Conservation (phyloP, 2,797 vertebrate genomes). For the Chaetophractus vellerosus region DNA sequence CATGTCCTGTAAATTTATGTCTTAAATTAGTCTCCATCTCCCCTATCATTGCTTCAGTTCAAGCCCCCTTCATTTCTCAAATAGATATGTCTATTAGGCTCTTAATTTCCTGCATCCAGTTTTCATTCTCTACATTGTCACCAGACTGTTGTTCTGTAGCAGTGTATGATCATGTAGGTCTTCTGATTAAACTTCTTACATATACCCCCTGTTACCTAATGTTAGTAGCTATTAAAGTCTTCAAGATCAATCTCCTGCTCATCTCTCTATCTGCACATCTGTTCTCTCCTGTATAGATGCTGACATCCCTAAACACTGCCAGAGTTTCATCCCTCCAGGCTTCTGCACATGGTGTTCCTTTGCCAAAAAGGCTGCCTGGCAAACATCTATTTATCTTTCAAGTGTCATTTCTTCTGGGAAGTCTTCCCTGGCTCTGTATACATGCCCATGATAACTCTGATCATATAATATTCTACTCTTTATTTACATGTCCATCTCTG, state of each 20-base stretch:
- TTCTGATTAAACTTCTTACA: background rate
- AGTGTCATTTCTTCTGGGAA: background rate
- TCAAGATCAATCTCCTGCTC: background rate
- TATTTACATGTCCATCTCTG: background rate
- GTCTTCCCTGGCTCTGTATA: background rate
- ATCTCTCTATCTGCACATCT: background rate
- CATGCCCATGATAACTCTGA: background rate
- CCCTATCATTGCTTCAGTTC: background rate
- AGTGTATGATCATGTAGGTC: background rate
- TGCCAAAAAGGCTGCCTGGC: background rate
- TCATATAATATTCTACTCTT: background rate
- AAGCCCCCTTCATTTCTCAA: background rate
- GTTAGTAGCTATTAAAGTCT: background rate
- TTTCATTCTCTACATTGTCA: background rate
- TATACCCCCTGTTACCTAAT: background rate
- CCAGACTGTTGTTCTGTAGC: background rate
- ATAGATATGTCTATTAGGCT: background rate
- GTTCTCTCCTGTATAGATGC: background rate
- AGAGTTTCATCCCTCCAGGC: background rate
- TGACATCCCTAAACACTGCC: background rate
- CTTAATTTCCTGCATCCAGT: background rate
- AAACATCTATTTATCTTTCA: background rate
- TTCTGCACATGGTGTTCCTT: background rate
- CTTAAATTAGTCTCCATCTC: background rate
- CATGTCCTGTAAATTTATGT: background rate